Evolutionary conservation across 2,113 vertebrate genomes (phyloP).

Genomic region (Sialia sialis): DNA sequence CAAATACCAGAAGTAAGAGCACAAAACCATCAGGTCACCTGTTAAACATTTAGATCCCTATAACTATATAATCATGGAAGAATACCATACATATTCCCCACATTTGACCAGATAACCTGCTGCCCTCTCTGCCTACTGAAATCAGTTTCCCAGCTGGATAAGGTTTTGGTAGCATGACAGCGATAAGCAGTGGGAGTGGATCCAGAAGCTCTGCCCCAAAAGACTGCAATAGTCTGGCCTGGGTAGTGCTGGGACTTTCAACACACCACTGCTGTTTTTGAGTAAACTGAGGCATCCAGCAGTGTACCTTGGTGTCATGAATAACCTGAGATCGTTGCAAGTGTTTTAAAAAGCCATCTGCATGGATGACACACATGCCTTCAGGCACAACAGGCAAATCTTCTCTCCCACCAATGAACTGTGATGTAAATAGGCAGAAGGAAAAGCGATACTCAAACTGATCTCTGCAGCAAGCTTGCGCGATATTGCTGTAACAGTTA

Average conservation of each 20-base stretch:
- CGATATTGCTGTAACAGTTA: not conserved
- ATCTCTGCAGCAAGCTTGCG: not conserved
- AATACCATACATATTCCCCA: not conserved
- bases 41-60: not conserved
- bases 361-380: not conserved
- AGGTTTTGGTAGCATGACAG: rapidly evolving
- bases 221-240: not conserved
- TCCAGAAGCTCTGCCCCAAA: not conserved
- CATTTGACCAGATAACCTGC: not conserved
- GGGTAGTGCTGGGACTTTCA: not conserved
- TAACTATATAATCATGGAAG: not conserved
- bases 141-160: not conserved
- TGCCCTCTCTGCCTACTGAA: not conserved
- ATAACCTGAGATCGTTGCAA: not conserved
- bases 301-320: not conserved
- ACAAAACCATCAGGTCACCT: not conserved
- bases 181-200: not conserved
- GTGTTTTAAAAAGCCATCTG: not conserved
- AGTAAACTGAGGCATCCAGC: not conserved
- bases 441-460: not conserved
- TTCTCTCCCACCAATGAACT: not conserved
- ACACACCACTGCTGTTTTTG: not conserved
- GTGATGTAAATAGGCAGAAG: not conserved
- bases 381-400: not conserved
- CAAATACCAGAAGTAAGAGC: not conserved